Evolutionary conservation across 2,888 invertebrate species (phyloP), one percentile per base, ranked within the genome.

Genomic region (Camponotus fellah): DNA sequence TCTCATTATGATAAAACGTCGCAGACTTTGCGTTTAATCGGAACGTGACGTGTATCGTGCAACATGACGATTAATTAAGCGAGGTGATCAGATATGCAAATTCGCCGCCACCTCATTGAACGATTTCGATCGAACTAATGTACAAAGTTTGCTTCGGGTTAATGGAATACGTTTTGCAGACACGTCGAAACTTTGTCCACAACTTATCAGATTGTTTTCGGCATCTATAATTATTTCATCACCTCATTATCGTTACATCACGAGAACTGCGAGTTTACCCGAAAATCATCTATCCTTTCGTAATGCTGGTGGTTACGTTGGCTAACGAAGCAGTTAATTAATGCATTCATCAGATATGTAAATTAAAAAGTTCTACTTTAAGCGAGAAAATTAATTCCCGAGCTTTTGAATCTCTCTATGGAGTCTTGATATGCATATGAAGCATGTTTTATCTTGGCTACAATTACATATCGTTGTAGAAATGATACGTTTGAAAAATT

Each of bases 321-420:
- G 58, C n/a, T 66, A 68, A 72, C 60, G 53, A 53, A 43, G 64
- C 66, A 62, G 53, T 75, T 84, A 74, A 81, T 82, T 84, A 82
- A 84, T 62, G 62, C 74, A 56, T 84, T 56, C 72, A 62, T 84
- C 72, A 62, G 84, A 84, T 74, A 82, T 84, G 84, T 58, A 84
- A 71, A 84, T 82, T 62, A 69, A 69, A 76, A 71, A 71, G 65
- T 75, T 62, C 14, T 65, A 62, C 64, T 53, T 68, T 49, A 58
- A 84, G 37, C 58, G 64, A 71, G 40, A 26, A 76, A 84, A 82
- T 82, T 82, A 69, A 84, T 82, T 66, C 40, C 66, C 46, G 82
- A 43, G 62, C 21, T 74, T 72, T 74, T 62, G 21, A 75, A 60
- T 80, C 58, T 80, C 21, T 79, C 46, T 32, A 56, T 3, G 32